These are phyloP conservation scores for Bergia puertoricense DNA, from an alignment of 92 coral and sea anemone species.

Conservation along the genomic window DNA sequence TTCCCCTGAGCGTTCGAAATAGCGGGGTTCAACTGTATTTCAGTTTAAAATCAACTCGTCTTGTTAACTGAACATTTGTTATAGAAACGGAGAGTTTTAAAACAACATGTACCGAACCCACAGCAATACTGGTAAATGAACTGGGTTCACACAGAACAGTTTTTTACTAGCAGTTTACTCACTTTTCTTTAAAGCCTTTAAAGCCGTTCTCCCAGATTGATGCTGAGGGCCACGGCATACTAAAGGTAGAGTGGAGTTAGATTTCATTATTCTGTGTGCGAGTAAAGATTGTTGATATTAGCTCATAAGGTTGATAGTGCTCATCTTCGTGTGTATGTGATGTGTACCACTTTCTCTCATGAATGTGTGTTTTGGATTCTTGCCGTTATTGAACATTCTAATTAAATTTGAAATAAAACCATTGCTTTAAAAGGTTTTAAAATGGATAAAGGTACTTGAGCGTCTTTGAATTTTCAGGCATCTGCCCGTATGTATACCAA, in stretches of 20 bases:
- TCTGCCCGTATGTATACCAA: no score
- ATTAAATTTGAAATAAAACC: no score
- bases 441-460: no score
- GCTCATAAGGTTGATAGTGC: background rate
- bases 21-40: no score
- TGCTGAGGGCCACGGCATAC: constrained; percentile 83
- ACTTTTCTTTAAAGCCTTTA: constrained; percentile 66
- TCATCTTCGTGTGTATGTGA: background rate
- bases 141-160: background rate
- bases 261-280: background rate
- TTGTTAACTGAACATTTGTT: no score
- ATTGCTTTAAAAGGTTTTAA: no score
- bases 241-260: constrained; percentile 62
- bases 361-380: no score
- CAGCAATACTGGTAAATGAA: background rate
- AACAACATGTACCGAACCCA: background rate
- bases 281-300: background rate
- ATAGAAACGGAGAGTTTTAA: no score
- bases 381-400: no score
- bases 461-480: no score
- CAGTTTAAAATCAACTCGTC: no score
- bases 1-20: no score
- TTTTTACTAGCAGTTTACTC: background rate
- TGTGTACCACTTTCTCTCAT: background rate
- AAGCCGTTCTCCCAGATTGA: constrained; percentile 79